These are phyloP conservation scores for Ptilonorhynchus violaceus DNA, from an alignment of 2,113 vertebrate genomes.

Conservation along the genomic window DNA sequence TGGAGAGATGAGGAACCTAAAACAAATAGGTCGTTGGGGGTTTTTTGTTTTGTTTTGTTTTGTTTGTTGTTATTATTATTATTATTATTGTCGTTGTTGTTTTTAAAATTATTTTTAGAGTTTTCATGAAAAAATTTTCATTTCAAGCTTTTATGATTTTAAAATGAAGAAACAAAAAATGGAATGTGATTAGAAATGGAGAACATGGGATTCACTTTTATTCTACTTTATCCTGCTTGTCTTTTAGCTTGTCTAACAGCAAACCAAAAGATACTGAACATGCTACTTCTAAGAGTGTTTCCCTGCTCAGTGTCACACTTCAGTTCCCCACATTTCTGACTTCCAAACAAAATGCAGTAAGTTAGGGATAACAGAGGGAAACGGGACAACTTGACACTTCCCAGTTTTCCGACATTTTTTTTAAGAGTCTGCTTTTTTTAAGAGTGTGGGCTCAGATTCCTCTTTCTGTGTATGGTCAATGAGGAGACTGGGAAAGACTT, in stretches of 20 bases:
- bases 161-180: not conserved
- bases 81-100: not conserved
- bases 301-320: not conserved
- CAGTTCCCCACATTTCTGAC: not conserved
- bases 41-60: not conserved
- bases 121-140: not conserved
- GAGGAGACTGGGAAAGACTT: not conserved
- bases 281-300: not conserved
- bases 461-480: not conserved
- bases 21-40: fast-evolving
- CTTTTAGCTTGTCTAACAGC: not conserved
- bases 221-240: not conserved
- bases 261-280: not conserved
- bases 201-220: fast-evolving
- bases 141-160: not conserved
- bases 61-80: not conserved
- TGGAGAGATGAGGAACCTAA: not conserved
- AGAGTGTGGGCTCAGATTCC: not conserved
- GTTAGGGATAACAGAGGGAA: not conserved
- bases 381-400: not conserved
- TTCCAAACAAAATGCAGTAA: not conserved
- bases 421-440: not conserved
- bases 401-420: not conserved
- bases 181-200: not conserved
- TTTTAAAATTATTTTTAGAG: not conserved